Conservation (phyloP, 1,140 invertebrate genomes). For the Meloidogyne hapla region DNA sequence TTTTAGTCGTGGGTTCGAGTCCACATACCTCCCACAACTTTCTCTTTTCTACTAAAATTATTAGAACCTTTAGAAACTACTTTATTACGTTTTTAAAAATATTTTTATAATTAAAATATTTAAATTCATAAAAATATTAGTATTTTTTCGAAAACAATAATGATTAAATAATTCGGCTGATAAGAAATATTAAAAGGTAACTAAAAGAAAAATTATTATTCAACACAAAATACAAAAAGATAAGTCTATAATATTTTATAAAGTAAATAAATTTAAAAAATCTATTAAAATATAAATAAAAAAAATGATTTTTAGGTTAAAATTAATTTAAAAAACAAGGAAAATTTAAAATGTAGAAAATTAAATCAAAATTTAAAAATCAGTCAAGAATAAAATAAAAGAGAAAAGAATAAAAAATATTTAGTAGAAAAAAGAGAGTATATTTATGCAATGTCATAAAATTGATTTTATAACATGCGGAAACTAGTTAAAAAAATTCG, state of each 20-base stretch:
- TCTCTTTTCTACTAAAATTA: not conserved
- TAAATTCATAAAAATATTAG: too few relatives aligned
- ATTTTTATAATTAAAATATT: too few relatives aligned
- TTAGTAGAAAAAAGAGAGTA: not conserved
- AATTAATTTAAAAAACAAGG: too few relatives aligned
- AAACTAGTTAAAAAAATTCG: not conserved
- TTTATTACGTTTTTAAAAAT: not conserved
- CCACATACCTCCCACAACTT: not conserved
- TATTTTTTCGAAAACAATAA: too few relatives aligned
- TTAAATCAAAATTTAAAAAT: too few relatives aligned
- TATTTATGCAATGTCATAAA: not conserved
- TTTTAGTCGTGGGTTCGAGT: not conserved
- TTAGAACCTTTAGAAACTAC: not conserved
- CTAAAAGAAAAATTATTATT: not conserved
- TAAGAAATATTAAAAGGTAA: not conserved
- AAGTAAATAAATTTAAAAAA: too few relatives aligned
- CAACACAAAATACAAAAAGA: not conserved
- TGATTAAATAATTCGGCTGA: not conserved
- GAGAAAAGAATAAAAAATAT: not conserved
- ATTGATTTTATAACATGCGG: not conserved
- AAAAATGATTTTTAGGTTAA: too few relatives aligned
- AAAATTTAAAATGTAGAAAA: too few relatives aligned
- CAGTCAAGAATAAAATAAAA: not conserved
- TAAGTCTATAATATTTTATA: not conserved
- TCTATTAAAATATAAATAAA: too few relatives aligned